A percentile compares a stretch with the other conserved stretches of the same genome.
phyloP scores from a whole-genome alignment of 2,888 invertebrate genomes.

The Lasioglossum oenotherae region DNA sequence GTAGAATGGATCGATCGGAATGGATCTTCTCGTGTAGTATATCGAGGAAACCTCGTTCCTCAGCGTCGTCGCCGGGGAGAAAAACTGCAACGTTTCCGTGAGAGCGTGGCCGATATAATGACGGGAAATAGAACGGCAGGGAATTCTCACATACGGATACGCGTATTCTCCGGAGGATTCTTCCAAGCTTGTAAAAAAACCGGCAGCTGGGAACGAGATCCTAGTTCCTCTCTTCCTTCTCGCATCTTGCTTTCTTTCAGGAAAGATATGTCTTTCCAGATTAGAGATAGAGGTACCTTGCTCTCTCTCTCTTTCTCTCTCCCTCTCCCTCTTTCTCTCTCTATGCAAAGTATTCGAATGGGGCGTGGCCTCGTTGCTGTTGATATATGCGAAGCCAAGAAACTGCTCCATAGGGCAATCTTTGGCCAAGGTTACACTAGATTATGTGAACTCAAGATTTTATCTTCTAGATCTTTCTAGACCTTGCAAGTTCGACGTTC shows the following conservation, averaged over 20 bases:
- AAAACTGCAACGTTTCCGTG: slow-evolving; percentile 55
- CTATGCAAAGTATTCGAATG: background rate
- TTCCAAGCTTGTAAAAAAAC: slow-evolving; percentile 35
- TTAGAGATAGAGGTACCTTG: background rate
- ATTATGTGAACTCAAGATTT: background rate
- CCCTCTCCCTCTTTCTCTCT: background rate
- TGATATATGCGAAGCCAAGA: background rate
- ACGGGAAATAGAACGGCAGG: slow-evolving; percentile 72
- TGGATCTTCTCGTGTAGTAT: background rate
- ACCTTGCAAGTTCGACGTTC: background rate
- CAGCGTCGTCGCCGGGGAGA: slow-evolving; percentile 37
- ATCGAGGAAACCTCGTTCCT: slow-evolving; percentile 2
- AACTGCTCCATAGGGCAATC: background rate
- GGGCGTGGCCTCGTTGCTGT: background rate
- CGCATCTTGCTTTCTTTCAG: slow-evolving; percentile 32
- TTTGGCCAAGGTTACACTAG: background rate
- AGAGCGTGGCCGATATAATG: slow-evolving; percentile 58
- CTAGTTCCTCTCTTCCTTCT: slow-evolving; percentile 15
- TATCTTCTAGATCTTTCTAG: background rate
- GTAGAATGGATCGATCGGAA: slow-evolving; percentile 1
- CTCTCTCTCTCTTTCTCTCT: background rate
- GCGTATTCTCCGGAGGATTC: slow-evolving; percentile 46
- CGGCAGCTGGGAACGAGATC: slow-evolving; percentile 24
- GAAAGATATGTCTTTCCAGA: background rate
- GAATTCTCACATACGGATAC: slow-evolving; percentile 75